Evolutionary conservation across 2,888 invertebrate species (phyloP).

Genomic region (Furcula furcula): DNA sequence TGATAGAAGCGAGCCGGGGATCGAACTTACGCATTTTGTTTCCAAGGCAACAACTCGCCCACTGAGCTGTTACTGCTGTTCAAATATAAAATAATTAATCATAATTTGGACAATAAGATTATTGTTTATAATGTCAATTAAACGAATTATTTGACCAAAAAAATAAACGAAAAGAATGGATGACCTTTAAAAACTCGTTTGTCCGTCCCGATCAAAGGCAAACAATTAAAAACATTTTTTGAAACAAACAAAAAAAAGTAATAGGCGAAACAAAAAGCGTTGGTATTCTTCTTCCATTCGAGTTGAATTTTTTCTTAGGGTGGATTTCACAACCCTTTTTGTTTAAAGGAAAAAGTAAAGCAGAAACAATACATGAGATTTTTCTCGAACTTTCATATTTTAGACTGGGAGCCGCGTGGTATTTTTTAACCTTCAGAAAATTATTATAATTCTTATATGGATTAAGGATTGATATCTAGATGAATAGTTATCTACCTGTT

Average conservation of each 20-base stretch:
- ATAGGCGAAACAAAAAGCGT: constrained; percentile 41
- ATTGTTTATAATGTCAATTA: constrained; percentile 1
- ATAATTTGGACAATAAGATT: not conserved
- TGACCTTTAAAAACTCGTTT: constrained; percentile 18
- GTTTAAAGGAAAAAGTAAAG: constrained; percentile 41
- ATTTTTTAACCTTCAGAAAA: too few relatives aligned
- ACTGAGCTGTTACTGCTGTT: too few relatives aligned
- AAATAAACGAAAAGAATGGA: constrained; percentile 22
- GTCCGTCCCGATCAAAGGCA: constrained; percentile 37
- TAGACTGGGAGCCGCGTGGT: constrained; percentile 28
- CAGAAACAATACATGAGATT: constrained; percentile 52
- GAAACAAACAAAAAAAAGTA: constrained; percentile 40
- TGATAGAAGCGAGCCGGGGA: too few relatives aligned
- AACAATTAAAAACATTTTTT: constrained; percentile 39
- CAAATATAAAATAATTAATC: too few relatives aligned
- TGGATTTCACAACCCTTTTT: constrained; percentile 61
- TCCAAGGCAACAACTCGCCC: too few relatives aligned
- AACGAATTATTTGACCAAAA: constrained; percentile 18
- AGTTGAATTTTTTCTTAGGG: constrained; percentile 61
- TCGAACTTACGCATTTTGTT: too few relatives aligned
- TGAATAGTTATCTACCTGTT: too few relatives aligned
- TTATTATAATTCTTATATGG: too few relatives aligned
- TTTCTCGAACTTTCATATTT: constrained; percentile 34
- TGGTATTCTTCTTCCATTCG: constrained; percentile 57
- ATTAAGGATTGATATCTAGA: too few relatives aligned